Evolutionary conservation across 1,140 invertebrate genomes (phyloP), one percentile per base, ranked within the genome.

Genomic region (Aphelenchoides besseyi): DNA sequence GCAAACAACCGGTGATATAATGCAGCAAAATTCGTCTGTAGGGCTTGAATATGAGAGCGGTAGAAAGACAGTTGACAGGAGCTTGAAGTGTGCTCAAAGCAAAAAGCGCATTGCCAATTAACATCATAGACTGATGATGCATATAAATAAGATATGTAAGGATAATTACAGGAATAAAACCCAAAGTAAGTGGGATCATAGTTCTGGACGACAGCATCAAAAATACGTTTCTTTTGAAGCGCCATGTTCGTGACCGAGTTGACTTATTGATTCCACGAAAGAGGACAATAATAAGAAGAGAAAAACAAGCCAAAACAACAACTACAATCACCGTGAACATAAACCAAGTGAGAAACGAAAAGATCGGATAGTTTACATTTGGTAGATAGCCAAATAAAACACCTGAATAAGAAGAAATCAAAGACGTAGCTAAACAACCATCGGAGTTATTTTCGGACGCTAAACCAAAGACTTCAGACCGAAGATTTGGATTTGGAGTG

Each of bases 221-320:
- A 23, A 59, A 59, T 28, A 59, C 55, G 18, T 28, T 59, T 59
- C 55, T 28, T 33, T 33, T 28, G 55, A 59, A 59, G 5, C 55
- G 55, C 26, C 26, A 28, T 8, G 55, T 8, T 8, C 55, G 55
- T 8, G 55, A 8, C 12, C 23, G 12, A 12, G 41, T 48, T 23
- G 41, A 48, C 18, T 59, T 59, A 16, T 59, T 59, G 55, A 59
- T 59, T 33, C 5, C 55, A 8, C 18, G 5, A 33, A 59, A 59
- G 55, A 59, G 5, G 5, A 8, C 26, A 8, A 5, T 12, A 5
- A 59, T 33, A 33, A 59, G 5, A 5, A 59, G 55, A 33, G 55
- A 5, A 5, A 59, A 59, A 59, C 55, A 59, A 59, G 23, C 18
- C 5, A 59, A 23, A 18, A 59, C 55, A 59, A 59, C 18, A 33